Percentiles rank a stretch among this genome's conserved stretches.
Conservation (phyloP, 1,140 invertebrate genomes). For the Goniozus legneri region DNA sequence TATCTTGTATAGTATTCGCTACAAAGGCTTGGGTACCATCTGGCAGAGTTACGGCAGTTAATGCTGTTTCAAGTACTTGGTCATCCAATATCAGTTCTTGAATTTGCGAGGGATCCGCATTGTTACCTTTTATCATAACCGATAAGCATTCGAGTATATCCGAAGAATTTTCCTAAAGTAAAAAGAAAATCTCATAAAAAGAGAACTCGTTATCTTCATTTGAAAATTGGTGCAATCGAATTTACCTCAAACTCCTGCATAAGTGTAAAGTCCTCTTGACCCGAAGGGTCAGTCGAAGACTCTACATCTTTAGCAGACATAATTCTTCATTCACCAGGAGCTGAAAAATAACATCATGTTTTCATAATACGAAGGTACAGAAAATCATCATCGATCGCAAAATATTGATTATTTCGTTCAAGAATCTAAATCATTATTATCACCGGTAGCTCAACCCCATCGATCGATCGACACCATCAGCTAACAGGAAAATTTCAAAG, state of each 20-base stretch:
- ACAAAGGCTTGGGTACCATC: conserved; percentile 47
- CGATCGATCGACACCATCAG: no score
- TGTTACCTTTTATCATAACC: conserved; percentile 36
- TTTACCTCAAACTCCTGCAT: conserved; percentile 27
- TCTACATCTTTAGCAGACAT: conserved; percentile 39
- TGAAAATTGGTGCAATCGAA: neutral
- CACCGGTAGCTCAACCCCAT: no score
- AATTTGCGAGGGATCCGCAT: conserved; percentile 17
- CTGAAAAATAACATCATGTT: conserved; percentile 27
- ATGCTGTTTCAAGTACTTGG: conserved; percentile 29
- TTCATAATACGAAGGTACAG: no score
- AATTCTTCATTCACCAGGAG: conserved; percentile 22
- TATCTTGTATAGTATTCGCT: conserved; percentile 28
- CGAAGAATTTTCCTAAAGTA: conserved; percentile 25
- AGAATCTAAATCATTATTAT: no score
- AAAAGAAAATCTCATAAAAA: conserved; percentile 2
- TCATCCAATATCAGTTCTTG: conserved; percentile 39
- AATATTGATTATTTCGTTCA: no score
- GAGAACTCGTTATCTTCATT: neutral
- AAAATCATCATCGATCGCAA: no score
- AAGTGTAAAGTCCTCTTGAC: conserved; percentile 26
- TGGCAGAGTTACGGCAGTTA: conserved; percentile 42
- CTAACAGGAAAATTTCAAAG: no score
- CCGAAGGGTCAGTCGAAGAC: conserved; percentile 16
- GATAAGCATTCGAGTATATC: conserved; percentile 40